phyloP scores from a whole-genome alignment of 2,797 vertebrate genomes.

The Morelia viridis region DNA sequence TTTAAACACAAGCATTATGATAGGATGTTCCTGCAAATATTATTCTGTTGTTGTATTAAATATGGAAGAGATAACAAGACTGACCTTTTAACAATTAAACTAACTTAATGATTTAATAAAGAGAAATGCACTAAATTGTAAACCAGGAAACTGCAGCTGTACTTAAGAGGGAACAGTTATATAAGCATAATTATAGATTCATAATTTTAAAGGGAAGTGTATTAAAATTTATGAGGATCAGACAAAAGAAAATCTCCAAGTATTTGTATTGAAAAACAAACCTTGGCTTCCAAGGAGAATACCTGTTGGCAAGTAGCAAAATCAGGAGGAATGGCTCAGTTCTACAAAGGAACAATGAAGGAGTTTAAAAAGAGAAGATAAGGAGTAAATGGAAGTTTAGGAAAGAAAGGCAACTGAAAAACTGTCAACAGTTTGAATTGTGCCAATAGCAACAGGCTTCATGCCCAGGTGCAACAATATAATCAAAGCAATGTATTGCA shows the following conservation, averaged over 20 bases:
- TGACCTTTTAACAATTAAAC: neutral
- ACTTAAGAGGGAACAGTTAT: neutral
- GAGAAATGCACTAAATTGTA: neutral
- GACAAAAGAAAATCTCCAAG: neutral
- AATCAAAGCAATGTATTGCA: neutral
- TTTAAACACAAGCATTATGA: neutral
- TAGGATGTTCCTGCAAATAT: neutral
- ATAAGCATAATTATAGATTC: neutral
- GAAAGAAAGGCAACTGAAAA: neutral
- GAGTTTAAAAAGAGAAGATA: neutral
- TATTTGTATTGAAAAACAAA: neutral
- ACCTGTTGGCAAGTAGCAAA: constrained; percentile 12
- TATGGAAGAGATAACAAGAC: neutral
- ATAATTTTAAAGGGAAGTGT: constrained; percentile 1
- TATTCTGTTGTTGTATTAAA: neutral
- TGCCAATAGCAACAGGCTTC: neutral
- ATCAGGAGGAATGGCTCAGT: neutral
- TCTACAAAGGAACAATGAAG: neutral
- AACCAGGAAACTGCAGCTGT: neutral
- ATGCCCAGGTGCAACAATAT: neutral
- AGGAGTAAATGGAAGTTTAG: neutral
- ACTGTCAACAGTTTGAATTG: neutral
- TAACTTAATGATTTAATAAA: neutral
- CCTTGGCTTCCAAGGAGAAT: neutral
- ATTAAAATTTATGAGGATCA: constrained; percentile 10